These are phyloP conservation scores for Antheraea pernyi DNA, from an alignment of 1,140 invertebrate species.

Conservation along the genomic window DNA sequence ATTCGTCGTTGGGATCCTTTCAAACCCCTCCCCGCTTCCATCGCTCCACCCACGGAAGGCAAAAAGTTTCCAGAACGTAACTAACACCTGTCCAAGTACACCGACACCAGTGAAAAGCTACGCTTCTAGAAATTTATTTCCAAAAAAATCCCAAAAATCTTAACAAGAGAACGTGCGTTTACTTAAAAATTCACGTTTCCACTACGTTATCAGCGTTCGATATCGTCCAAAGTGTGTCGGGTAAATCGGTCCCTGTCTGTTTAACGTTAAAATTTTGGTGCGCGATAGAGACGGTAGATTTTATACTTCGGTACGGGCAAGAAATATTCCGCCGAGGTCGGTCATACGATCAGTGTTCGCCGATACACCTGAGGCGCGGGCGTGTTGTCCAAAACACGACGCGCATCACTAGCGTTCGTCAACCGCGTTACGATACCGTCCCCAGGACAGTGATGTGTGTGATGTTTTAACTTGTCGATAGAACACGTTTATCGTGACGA, in stretches of 20 bases:
- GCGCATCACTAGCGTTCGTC: conserved; percentile 36
- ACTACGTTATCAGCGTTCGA: conserved; percentile 47
- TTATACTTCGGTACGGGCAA: conserved; percentile 51
- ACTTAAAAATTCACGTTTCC: conserved; percentile 55
- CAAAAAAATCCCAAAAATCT: conserved; percentile 30
- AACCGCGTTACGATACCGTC: conserved; percentile 42
- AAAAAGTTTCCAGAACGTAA: conserved; percentile 44
- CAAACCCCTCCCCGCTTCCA: conserved; percentile 14
- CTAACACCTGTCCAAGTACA: conserved; percentile 39
- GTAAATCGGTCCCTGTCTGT: conserved; percentile 43
- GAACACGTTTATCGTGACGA: conserved; percentile 45
- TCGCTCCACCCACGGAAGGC: conserved; percentile 37
- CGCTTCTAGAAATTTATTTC: neutral
- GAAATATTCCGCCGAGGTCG: conserved; percentile 46
- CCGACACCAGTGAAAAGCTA: conserved; percentile 27
- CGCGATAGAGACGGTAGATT: conserved; percentile 45
- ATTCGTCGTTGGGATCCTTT: conserved; percentile 43
- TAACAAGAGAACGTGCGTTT: conserved; percentile 33
- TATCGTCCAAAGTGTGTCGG: conserved; percentile 34
- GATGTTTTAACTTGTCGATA: conserved; percentile 42
- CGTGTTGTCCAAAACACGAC: conserved; percentile 48
- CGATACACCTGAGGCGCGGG: conserved; percentile 57
- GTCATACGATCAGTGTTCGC: conserved; percentile 54
- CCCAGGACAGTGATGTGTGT: conserved; percentile 63
- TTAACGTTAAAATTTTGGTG: conserved; percentile 12